Evolutionary conservation across 2,797 vertebrate species (phyloP).

Genomic region (Protonibea diacanthus): DNA sequence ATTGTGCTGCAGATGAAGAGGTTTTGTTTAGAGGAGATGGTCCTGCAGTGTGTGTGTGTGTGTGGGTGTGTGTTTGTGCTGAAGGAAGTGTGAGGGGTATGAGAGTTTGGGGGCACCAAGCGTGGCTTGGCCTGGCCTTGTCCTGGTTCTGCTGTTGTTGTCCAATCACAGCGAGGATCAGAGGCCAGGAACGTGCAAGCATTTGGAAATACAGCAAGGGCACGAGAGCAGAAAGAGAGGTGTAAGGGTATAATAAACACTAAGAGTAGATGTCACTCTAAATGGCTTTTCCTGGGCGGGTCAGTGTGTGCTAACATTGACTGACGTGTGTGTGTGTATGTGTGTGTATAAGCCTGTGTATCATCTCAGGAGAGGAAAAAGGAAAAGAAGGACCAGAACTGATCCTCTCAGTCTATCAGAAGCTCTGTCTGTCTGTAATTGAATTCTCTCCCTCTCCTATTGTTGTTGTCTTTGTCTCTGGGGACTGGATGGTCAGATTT

Average conservation of each 20-base stretch:
- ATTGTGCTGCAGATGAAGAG: conserved; percentile 99
- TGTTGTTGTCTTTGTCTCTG: conserved; percentile 75
- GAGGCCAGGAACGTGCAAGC: conserved; percentile 61
- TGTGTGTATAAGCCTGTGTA: conserved; percentile 22
- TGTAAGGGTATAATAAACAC: conserved; percentile 69
- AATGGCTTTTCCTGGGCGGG: conserved; percentile 76
- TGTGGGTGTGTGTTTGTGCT: conserved; percentile 25
- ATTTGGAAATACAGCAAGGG: conserved; percentile 54
- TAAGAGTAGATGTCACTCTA: conserved; percentile 74
- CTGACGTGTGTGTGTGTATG: conserved; percentile 32
- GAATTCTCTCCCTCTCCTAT: conserved; percentile 73
- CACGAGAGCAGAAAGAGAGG: conserved; percentile 54
- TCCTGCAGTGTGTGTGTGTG: conserved; percentile 17
- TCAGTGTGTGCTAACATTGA: conserved; percentile 75
- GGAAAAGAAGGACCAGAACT: conserved; percentile 57
- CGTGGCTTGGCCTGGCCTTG: conserved; percentile 42
- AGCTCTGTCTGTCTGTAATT: conserved; percentile 78
- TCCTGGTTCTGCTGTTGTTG: conserved; percentile 65
- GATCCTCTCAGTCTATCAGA: conserved; percentile 76
- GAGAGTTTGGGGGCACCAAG: conserved; percentile 48
- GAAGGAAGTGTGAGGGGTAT: conserved; percentile 39
- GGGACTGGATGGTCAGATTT: conserved; percentile 64
- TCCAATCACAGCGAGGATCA: conserved; percentile 74
- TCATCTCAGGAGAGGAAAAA: conserved; percentile 61
- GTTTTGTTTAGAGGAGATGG: conserved; percentile 89